phyloP scores from a whole-genome alignment of 2,888 invertebrate species.

The Drosophila prostipennis region DNA sequence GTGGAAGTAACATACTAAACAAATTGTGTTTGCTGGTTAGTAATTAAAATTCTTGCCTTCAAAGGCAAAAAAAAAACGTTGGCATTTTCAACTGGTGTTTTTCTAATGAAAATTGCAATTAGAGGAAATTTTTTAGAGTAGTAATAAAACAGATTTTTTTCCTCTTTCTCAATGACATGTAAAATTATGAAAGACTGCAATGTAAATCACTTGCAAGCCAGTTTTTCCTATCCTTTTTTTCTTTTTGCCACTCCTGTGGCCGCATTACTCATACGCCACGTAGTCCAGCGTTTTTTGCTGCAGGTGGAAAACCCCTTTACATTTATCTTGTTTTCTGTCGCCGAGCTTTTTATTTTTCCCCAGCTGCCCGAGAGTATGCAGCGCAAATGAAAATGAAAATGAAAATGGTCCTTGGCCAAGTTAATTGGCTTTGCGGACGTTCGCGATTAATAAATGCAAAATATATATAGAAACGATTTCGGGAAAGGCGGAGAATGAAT shows the following conservation, averaged over 20 bases:
- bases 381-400: constrained; percentile 16
- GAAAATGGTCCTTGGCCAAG: constrained; percentile 12
- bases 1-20: not conserved
- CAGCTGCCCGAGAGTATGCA: constrained; percentile 17
- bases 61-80: not conserved
- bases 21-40: not conserved
- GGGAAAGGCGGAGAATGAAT: not conserved
- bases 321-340: constrained; percentile 19
- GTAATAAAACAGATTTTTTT: no score
- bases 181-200: not conserved
- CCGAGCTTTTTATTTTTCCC: not conserved
- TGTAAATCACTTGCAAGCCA: constrained; percentile 4
- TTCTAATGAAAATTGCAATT: not conserved
- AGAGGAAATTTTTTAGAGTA: no score
- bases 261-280: constrained; percentile 1
- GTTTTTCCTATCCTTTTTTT: not conserved
- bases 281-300: not conserved
- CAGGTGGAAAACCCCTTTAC: constrained; percentile 14
- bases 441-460: constrained; percentile 35
- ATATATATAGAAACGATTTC: not conserved
- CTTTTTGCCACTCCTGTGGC: not conserved
- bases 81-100: not conserved
- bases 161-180: not conserved
- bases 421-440: constrained; percentile 31
- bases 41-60: not conserved